Evolutionary conservation across 2,797 vertebrate species (phyloP), one percentile per base, ranked within the genome.

Genomic region (Lagorchestes hirsutus): DNA sequence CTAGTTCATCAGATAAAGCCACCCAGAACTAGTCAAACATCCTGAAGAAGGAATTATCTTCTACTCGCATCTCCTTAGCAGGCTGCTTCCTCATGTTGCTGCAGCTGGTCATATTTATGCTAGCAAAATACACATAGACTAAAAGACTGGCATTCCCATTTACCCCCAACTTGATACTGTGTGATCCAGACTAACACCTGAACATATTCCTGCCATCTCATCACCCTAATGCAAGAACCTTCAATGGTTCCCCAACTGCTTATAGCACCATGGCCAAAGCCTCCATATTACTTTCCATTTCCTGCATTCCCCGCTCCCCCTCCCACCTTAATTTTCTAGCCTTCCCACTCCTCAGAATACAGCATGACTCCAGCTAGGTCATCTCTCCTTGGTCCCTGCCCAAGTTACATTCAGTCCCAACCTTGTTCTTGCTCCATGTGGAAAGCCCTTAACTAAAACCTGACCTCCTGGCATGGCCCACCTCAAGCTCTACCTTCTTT

Each of bases 401-500:
- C 50, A 0, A 82, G 27, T 9, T 62, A 91, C 91, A 34, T 11
- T 96, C 55, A 54, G 56, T 59, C 27, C 57, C 91, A 56, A 46
- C 59, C 58, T 27, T 57, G 91, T 50, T 94, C 82, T 87, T 31
- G 59, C 14, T 50, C 14, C 82, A 40, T 91, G 28, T 92, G 87
- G 92, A 55, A 59, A 93, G 87, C 52, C 59, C 55, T 93, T 91
- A 24, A 9, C 22, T 57, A 40, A 87, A 92, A 67, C 62, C 50
- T 24, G 46, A 28, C 50, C 67, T 93, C 95, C 28, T 56, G 91
- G 54, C 54, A 54, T 74, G 55, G 55, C 46, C 16, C 1, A 40
- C 92, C 90, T 94, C 5, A 55, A 93, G 87, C 10, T 13, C 92
- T 40, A 54, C n/a, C 28, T 92, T 52, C 93, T 93, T 58, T 54